Evolutionary conservation across 2,888 invertebrate genomes (phyloP).

Genomic region (Ryuthela nishihirai): DNA sequence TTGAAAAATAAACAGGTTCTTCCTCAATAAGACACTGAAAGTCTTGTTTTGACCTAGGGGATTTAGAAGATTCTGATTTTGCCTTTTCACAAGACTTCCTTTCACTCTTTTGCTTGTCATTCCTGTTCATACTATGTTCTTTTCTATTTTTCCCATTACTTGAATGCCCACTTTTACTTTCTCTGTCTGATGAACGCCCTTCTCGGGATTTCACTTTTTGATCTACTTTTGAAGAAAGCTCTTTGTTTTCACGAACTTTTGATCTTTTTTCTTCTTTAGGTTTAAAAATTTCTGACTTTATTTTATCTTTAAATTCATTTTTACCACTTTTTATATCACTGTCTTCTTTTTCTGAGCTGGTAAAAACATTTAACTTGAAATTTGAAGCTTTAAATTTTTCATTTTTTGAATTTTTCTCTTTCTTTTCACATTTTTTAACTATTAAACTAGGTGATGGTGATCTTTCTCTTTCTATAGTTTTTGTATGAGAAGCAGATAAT

Average conservation of each 20-base stretch:
- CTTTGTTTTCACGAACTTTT: constrained; percentile 23
- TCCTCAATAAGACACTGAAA: constrained; percentile 71
- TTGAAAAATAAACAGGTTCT: constrained; percentile 86
- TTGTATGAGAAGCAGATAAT: constrained; percentile 23
- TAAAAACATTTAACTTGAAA: constrained; percentile 6
- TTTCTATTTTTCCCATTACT: constrained; percentile 10
- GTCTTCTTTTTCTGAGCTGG: constrained; percentile 40
- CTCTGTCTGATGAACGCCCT: constrained; percentile 30
- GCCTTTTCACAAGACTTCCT: constrained; percentile 11
- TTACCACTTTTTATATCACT: constrained; percentile 43
- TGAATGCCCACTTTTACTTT: constrained; percentile 12
- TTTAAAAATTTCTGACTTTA: constrained; percentile 37
- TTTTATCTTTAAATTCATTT: constrained; percentile 39
- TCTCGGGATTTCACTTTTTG: constrained; percentile 19
- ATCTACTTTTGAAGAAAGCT: constrained; percentile 16
- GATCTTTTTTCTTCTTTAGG: constrained; percentile 26
- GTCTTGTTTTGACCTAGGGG: constrained; percentile 13
- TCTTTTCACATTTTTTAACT: constrained; percentile 47
- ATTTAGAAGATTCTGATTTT: background rate
- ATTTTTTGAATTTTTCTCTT: constrained; percentile 48
- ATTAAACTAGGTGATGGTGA: constrained; percentile 45
- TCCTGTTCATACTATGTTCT: background rate
- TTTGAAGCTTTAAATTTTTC: constrained; percentile 41
- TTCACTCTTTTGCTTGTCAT: background rate
- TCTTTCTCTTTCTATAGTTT: constrained; percentile 20